Evolutionary conservation across 2,113 vertebrate genomes (phyloP), one percentile per base, ranked within the genome.

Genomic region (Mustela nigripes): DNA sequence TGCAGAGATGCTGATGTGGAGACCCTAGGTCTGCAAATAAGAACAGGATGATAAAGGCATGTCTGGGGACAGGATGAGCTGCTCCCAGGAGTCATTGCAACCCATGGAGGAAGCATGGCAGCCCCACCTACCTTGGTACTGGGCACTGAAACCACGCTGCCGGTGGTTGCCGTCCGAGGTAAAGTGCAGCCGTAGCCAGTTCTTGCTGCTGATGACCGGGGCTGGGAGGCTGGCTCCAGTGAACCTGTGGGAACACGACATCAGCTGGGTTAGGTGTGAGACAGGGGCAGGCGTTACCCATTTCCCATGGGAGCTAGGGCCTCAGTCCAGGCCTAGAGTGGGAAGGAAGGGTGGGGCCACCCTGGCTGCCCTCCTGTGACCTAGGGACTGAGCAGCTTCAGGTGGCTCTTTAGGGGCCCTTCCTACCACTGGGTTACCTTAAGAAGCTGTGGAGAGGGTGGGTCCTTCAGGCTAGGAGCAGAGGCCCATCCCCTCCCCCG

Each of bases 121-220:
- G 63, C 39, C 22, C 28, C 0, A 0, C 62, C 99, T 98, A 99
- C 99, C 99, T 99, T 99, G 99, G 76, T 99, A 99, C 82, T 99
- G 99, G 53, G 99, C 99, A 0, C 99, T 99, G 99, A 99, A 99
- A 65, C 99, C 99, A 7, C 99, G 99, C 97, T 99, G 99, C 95
- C 99, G 99, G 99, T 99, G 99, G 99, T 99, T 99, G 91, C 99
- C 99, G 0, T 99, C 99, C 0, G 99, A 99, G 0, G 99, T 99
- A 97, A 99, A 99, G 98, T 99, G 99, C 63, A 99, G 99, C 31
- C 99, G 98, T 39, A 99, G 99, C 99, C 99, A 99, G 24, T 99
- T 99, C 96, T 99, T 99, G 73, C 99, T 99, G 99, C 99, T 99
- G 98, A 99, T 99, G 79, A 99, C 99, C 0, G 99, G 99, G 3